phyloP scores from a whole-genome alignment of 1,140 invertebrate genomes.

The Neodiprion virginianus region DNA sequence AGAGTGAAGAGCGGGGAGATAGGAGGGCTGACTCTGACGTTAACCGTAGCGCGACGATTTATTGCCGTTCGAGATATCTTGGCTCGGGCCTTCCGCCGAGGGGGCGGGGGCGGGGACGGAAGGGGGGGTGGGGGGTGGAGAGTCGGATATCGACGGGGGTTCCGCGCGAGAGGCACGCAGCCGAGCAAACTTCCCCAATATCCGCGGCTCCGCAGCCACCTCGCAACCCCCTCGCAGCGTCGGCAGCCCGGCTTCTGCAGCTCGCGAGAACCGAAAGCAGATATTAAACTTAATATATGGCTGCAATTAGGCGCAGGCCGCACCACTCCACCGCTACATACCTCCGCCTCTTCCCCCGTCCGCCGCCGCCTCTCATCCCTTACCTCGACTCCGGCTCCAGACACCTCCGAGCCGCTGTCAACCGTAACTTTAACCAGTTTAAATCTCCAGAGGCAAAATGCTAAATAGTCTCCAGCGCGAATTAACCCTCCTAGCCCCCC shows the following conservation, averaged over 20 bases:
- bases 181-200: conserved; percentile 52
- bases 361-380: background rate
- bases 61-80: conserved; percentile 37
- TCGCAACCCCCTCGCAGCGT: conserved; percentile 23
- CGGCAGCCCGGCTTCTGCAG: background rate
- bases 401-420: conserved; percentile 23
- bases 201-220: conserved; percentile 34
- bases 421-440: conserved; percentile 29
- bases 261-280: conserved; percentile 44
- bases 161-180: background rate
- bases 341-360: background rate
- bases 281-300: conserved; percentile 60
- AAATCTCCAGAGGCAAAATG: conserved; percentile 21
- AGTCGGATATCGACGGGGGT: background rate
- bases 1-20: conserved; percentile 25
- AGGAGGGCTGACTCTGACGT: conserved; percentile 36
- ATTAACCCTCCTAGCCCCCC: background rate
- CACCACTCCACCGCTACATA: conserved; percentile 22
- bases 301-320: conserved; percentile 57
- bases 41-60: conserved; percentile 39
- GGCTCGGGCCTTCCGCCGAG: background rate
- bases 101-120: background rate
- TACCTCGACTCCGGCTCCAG: background rate
- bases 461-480: conserved; percentile 2
- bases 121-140: conserved; percentile 12